Evolutionary conservation across 2,888 invertebrate species (phyloP).

Genomic region (Pandemis heparana): DNA sequence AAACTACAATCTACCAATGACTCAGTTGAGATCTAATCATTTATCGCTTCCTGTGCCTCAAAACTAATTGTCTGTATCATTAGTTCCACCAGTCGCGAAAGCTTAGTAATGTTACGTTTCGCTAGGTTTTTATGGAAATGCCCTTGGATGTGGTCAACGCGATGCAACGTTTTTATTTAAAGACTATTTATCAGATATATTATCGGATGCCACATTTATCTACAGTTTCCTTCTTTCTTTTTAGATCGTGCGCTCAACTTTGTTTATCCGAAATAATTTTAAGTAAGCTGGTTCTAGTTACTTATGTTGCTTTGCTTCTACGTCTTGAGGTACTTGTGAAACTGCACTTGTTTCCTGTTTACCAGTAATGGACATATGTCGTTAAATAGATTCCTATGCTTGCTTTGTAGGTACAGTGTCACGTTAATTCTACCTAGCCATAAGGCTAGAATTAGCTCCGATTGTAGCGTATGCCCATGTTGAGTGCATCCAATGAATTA

Average conservation of each 20-base stretch:
- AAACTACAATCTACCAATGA: slow-evolving; percentile 63
- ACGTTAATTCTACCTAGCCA: slow-evolving; percentile 24
- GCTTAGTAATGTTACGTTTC: slow-evolving; percentile 61
- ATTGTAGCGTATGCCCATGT: slow-evolving; percentile 62
- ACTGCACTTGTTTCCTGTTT: slow-evolving; percentile 64
- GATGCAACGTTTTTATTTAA: slow-evolving; percentile 10
- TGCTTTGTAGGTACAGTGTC: slow-evolving; percentile 27
- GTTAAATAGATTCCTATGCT: slow-evolving; percentile 48
- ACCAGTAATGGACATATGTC: slow-evolving; percentile 62
- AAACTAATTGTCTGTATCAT: slow-evolving; percentile 74
- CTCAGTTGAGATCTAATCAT: slow-evolving; percentile 72
- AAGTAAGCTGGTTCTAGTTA: slow-evolving; percentile 5
- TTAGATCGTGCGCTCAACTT: slow-evolving; percentile 34
- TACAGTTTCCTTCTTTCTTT: slow-evolving; percentile 61
- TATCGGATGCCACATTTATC: slow-evolving; percentile 23
- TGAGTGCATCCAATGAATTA: slow-evolving; percentile 65
- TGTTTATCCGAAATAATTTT: slow-evolving; percentile 18
- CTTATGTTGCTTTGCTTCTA: background rate
- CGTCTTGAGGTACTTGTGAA: slow-evolving; percentile 29
- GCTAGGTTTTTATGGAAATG: slow-evolving; percentile 57
- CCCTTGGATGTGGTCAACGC: slow-evolving; percentile 49
- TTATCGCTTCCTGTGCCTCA: slow-evolving; percentile 73
- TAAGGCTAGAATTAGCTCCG: slow-evolving; percentile 59
- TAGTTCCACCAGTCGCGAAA: slow-evolving; percentile 77
- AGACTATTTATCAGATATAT: slow-evolving; percentile 8